Conservation (phyloP, 2,888 invertebrate genomes). For the Alloplasta piceator region DNA sequence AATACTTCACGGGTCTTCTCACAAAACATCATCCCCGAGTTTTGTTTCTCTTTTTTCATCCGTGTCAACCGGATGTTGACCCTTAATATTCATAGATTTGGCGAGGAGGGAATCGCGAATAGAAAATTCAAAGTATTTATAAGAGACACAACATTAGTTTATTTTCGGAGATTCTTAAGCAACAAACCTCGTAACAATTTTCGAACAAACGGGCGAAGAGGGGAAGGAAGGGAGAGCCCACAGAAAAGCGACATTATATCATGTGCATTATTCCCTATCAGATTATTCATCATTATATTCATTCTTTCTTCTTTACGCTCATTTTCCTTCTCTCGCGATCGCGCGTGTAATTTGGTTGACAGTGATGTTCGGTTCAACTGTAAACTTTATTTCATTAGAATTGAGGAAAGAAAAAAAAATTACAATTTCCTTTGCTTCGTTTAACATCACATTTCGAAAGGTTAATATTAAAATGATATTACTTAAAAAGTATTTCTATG, state of each 20-base stretch:
- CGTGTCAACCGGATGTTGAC: too few relatives aligned
- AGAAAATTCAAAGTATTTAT: conserved; percentile 67
- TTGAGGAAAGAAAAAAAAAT: conserved; percentile 76
- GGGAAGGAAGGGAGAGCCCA: conserved; percentile 71
- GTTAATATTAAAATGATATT: conserved; percentile 82
- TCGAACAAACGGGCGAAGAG: conserved; percentile 61
- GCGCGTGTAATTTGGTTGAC: conserved; percentile 26
- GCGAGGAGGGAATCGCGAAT: background rate
- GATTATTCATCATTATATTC: conserved; percentile 66
- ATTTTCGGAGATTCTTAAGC: conserved; percentile 81
- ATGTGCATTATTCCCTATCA: conserved; percentile 60
- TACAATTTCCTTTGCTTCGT: conserved; percentile 71
- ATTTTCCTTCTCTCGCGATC: conserved; percentile 21
- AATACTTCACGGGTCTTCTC: too few relatives aligned
- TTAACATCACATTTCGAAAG: conserved; percentile 82
- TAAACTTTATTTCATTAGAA: conserved; percentile 80
- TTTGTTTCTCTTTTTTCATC: too few relatives aligned
- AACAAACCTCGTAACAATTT: conserved; percentile 81
- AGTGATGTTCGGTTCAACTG: conserved; percentile 77
- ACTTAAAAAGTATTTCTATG: conserved; percentile 80
- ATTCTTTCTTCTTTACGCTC: conserved; percentile 68
- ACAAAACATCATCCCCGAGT: too few relatives aligned
- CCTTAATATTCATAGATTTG: too few relatives aligned
- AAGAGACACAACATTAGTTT: conserved; percentile 83
- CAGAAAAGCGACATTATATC: conserved; percentile 68